Evolutionary conservation across 2,888 invertebrate genomes (phyloP), one percentile per base, ranked within the genome.

Genomic region (Leptothorax acervorum): DNA sequence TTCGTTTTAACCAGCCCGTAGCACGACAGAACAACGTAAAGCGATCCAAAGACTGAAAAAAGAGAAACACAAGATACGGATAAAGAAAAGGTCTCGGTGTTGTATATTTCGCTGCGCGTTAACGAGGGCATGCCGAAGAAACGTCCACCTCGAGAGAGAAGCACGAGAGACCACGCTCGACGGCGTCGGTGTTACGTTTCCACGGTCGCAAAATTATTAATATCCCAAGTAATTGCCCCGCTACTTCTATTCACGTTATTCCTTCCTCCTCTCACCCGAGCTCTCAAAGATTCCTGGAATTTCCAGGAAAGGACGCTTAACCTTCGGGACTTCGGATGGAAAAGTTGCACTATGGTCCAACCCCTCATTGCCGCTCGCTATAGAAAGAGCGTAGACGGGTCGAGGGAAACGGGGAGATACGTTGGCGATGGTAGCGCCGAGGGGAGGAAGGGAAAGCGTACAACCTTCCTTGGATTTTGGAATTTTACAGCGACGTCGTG

Each of bases 401-500:
- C 71, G 35, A 45, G 18, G 51, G 60, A 9, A n/a, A 31, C 53
- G 74, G 15, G 53, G 39, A 75, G 83, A 82, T 82, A 70, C 70
- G 53, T 9, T 70, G 45, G 55, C 66, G 74, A 85, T 73, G 81
- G 66, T 71, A 81, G 71, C 63, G 68, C 57, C 70, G 55, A 31
- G 23, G 23, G 57, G 28, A 12, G 42, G 4, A 28, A 18, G 57
- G 28, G 31, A 15, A 79, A 83, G 83, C 71, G 75, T 81, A 87
- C 86, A 84, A 83, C 84, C 83, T 87, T 86, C 88, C 89, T 86
- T 82, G 88, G 88, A 92, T 92, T 91, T 89, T 86, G 89, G 89
- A 91, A 90, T 91, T 90, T 90, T 88, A 90, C 88, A 87, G 81
- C 84, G 51, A 86, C 87, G 85, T 70, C 88, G 89, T 90, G 90